Evolutionary conservation across 2,888 invertebrate species (phyloP).

Genomic region (Pyrgus malvae): DNA sequence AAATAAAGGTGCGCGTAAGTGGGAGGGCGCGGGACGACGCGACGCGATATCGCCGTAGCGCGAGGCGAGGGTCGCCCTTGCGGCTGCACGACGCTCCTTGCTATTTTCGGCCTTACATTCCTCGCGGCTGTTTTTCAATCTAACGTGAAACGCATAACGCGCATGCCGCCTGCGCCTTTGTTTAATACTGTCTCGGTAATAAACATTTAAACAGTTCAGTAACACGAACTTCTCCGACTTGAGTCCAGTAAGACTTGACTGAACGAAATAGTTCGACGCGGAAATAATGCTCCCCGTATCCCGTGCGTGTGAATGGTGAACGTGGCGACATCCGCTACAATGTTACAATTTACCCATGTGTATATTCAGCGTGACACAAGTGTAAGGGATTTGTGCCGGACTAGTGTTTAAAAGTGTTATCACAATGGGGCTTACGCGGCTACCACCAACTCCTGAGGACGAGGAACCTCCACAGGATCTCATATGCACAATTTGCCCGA

Average conservation of each 20-base stretch:
- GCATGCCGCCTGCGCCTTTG: constrained; percentile 72
- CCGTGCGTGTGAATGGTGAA: constrained; percentile 26
- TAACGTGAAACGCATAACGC: constrained; percentile 77
- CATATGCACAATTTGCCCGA: constrained; percentile 44
- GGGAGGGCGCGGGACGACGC: constrained; percentile 41
- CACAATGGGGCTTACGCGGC: constrained; percentile 69
- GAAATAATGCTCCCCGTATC: constrained; percentile 1
- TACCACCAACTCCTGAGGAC: constrained; percentile 69
- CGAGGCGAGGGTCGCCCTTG: constrained; percentile 77
- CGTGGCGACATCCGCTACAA: constrained; percentile 37
- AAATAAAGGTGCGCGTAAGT: constrained; percentile 69
- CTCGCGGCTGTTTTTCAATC: constrained; percentile 79
- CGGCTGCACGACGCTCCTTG: constrained; percentile 66
- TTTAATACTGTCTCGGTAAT: constrained; percentile 46
- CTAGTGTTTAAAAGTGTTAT: constrained; percentile 54
- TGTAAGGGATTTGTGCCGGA: constrained; percentile 48
- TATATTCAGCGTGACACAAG: constrained; percentile 47
- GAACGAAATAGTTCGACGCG: constrained; percentile 5
- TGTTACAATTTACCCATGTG: constrained; percentile 53
- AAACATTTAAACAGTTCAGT: constrained; percentile 31
- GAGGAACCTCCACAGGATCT: constrained; percentile 58
- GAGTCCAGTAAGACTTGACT: constrained; percentile 8
- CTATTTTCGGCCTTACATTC: constrained; percentile 80
- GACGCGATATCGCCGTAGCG: constrained; percentile 46
- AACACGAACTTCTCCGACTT: constrained; percentile 2